Conservation (phyloP, 37 sponge, comb jelly and placozoan genomes). For the Spongilla lacustris region DNA sequence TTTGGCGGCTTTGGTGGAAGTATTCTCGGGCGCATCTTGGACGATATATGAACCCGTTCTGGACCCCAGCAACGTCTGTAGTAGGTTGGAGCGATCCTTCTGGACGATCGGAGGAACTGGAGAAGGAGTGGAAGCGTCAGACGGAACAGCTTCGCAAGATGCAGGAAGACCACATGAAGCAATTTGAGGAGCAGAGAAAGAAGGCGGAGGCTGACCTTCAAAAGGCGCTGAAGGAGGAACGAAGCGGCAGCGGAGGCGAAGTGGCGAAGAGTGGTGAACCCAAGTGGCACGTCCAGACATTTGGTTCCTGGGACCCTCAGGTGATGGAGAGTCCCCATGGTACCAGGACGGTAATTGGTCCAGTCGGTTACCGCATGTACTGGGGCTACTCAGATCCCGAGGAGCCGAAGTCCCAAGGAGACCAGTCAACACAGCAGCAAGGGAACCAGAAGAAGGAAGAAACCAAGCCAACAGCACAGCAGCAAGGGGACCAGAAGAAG, state of each 20-base stretch:
- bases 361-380: conserved; percentile 28
- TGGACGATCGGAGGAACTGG: no score
- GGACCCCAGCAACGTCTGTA: not conserved
- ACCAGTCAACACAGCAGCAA: no score
- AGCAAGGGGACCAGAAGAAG: not conserved
- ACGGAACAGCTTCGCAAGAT: not conserved
- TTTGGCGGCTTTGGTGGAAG: conserved; percentile 5
- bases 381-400: conserved; percentile 35
- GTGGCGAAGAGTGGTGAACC: not conserved
- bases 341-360: conserved; percentile 24
- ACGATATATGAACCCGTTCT: conserved; percentile 7
- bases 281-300: conserved; percentile 14
- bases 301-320: conserved; percentile 19
- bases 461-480: not conserved
- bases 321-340: conserved; percentile 17
- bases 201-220: not conserved
- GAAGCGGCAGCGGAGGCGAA: not conserved
- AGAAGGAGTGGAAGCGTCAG: no score
- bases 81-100: no score
- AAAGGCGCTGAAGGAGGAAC: no score
- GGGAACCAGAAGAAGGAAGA: no score
- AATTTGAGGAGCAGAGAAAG: conserved; percentile 13
- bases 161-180: conserved; percentile 5
- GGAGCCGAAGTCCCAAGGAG: not conserved
- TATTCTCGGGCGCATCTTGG: not conserved